A percentile compares a stretch with the other conserved stretches of the same genome.
phyloP scores from a whole-genome alignment of 2,888 invertebrate species.

The Acleris cristana region DNA sequence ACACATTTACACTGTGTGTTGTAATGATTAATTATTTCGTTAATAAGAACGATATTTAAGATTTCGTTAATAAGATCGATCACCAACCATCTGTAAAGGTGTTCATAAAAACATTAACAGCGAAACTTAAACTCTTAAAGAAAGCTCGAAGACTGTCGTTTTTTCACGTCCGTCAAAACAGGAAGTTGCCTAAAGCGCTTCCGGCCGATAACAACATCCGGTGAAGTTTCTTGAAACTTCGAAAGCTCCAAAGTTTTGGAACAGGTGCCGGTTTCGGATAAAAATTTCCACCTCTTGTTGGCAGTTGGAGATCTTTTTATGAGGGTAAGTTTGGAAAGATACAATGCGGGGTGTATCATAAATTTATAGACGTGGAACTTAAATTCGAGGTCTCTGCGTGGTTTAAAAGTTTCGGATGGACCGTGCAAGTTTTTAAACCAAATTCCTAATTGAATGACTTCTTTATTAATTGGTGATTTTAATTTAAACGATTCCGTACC shows the following conservation, averaged over 20 bases:
- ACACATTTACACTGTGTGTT: too few species aligned
- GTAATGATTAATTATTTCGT: too few species aligned
- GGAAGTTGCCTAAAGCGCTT: constrained; percentile 82
- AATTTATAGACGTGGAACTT: constrained; percentile 34
- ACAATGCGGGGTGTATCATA: constrained; percentile 42
- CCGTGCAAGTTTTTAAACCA: background rate
- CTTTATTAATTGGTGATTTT: too few species aligned
- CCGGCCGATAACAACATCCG: constrained; percentile 84
- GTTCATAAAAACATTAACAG: constrained; percentile 19
- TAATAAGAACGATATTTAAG: too few species aligned
- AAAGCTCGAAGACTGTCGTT: constrained; percentile 48
- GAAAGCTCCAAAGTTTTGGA: constrained; percentile 57
- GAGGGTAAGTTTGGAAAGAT: constrained; percentile 61
- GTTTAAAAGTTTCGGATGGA: constrained; percentile 10
- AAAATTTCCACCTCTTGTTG: constrained; percentile 76
- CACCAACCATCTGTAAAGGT: background rate
- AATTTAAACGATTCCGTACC: too few species aligned
- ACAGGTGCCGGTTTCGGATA: constrained; percentile 79
- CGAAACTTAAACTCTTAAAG: constrained; percentile 42
- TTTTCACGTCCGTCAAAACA: constrained; percentile 77
- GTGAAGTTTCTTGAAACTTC: constrained; percentile 62
- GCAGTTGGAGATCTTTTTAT: constrained; percentile 55
- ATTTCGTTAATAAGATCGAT: too few species aligned
- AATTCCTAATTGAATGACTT: too few species aligned
- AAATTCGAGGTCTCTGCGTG: constrained; percentile 1